phyloP scores from a whole-genome alignment of 2,113 vertebrate species.

The Donacobius atricapilla region DNA sequence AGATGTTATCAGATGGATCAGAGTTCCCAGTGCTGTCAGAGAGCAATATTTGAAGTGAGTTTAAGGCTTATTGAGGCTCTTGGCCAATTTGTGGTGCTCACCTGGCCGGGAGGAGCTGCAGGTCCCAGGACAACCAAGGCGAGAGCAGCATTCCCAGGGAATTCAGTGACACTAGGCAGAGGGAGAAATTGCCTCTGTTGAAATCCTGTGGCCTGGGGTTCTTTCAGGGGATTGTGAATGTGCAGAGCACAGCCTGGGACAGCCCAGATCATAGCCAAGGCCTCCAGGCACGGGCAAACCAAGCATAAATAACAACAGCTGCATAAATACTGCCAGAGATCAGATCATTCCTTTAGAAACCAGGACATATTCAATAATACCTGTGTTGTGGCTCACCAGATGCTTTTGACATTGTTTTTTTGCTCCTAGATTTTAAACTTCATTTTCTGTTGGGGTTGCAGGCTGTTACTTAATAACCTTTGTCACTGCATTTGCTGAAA shows the following conservation, averaged over 20 bases:
- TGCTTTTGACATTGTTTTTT: background rate
- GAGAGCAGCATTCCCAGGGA: background rate
- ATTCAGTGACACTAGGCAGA: background rate
- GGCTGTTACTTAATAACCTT: background rate
- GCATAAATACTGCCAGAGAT: background rate
- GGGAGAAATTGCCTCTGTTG: background rate
- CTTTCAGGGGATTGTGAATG: background rate
- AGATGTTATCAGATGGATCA: background rate
- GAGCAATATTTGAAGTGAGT: background rate
- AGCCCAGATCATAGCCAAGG: background rate
- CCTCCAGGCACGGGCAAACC: background rate
- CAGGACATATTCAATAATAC: background rate
- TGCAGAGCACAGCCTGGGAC: background rate
- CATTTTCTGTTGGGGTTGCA: fast-evolving
- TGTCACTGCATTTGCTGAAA: background rate
- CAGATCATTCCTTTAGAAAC: background rate
- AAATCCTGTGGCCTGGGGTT: background rate
- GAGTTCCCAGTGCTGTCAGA: background rate
- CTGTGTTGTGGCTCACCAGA: fast-evolving
- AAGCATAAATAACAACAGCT: background rate
- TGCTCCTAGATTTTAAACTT: background rate
- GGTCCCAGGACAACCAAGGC: fast-evolving
- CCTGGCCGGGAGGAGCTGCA: background rate
- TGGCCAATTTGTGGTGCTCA: background rate
- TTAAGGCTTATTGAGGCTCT: background rate